Evolutionary conservation across 23 tunicate species (phyloP).

Genomic region (Corella eumyota): DNA sequence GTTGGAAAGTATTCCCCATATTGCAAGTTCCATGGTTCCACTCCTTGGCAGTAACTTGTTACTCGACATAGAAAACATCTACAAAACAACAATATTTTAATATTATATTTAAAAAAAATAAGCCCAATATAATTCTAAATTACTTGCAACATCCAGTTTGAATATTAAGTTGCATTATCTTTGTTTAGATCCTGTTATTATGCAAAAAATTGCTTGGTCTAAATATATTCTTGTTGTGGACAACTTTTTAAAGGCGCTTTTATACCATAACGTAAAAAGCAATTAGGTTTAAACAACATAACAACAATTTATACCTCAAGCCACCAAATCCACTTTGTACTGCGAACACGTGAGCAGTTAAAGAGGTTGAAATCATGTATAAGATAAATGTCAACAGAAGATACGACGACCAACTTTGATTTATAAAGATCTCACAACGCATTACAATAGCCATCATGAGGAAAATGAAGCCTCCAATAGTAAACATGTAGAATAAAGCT

Average conservation of each 20-base stretch:
- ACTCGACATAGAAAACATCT: constrained; percentile 84
- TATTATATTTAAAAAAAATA: background rate
- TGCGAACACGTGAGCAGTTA: constrained; percentile 62
- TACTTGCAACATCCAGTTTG: too few species aligned
- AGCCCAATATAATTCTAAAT: too few species aligned
- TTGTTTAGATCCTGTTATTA: too few species aligned
- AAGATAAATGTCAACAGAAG: constrained; percentile 39
- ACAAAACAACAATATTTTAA: background rate
- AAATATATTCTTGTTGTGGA: too few species aligned
- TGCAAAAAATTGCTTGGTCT: too few species aligned
- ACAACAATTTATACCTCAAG: too few species aligned
- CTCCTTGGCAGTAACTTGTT: constrained; percentile 32
- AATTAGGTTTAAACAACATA: too few species aligned
- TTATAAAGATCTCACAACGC: constrained; percentile 66
- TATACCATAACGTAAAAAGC: too few species aligned
- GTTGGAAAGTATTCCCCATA: constrained; percentile 23
- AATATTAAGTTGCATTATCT: too few species aligned
- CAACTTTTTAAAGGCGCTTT: too few species aligned
- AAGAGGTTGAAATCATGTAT: constrained; percentile 68
- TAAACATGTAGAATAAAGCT: constrained; percentile 76
- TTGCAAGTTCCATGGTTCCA: constrained; percentile 63
- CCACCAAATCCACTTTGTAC: constrained; percentile 40
- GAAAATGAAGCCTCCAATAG: constrained; percentile 67
- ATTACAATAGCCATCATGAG: constrained; percentile 57
- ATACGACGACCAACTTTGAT: constrained; percentile 77